Evolutionary conservation across 2,113 vertebrate species (phyloP), one percentile per base, ranked within the genome.

Genomic region (Ophiodon elongatus): DNA sequence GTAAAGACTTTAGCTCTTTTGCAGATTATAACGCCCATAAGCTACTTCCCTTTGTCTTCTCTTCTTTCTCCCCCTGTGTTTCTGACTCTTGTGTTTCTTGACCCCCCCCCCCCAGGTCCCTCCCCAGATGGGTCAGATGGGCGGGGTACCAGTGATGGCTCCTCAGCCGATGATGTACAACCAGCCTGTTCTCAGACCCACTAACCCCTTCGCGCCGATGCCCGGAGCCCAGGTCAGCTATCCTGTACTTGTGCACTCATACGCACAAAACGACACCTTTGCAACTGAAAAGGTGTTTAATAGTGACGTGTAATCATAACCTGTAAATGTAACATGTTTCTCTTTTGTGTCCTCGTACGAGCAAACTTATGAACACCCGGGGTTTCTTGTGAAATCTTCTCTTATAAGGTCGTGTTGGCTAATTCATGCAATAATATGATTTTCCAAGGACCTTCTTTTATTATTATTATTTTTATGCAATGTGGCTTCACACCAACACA

Each of bases 101-200:
- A n/a, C 8, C 21, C 23, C 4, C 73, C 39, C 25, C 39, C 80
- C 14, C 8, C 88, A 99, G 97, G 95, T 97, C 88, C 95, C 96
- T 91, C 94, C 95, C 92, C 96, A 97, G 92, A 93, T 96, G 94
- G 94, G 91, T 88, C 95, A 95, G 82, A 93, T 96, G 94, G 96
- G 94, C 82, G 93, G 95, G 87, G 93, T 96, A 88, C 96, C 94
- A 59, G 73, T 97, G 86, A 96, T 97, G 95, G 91, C 95, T 88
- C 95, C 96, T 62, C 96, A 97, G 93, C 95, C 96, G 60, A 93
- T 97, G 95, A 95, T 97, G 95, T 97, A 96, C 81, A 96, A 94
- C 19, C 97, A 97, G 84, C 93, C 96, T 86, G 95, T 96, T 82
- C 95, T 97, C 91, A 96, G 96, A 95, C 95, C 96, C 90, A 96